A percentile compares a stretch with the other conserved stretches of the same genome.
phyloP scores from a whole-genome alignment of 1,140 invertebrate genomes.

The Akabosia matsudoensis region DNA sequence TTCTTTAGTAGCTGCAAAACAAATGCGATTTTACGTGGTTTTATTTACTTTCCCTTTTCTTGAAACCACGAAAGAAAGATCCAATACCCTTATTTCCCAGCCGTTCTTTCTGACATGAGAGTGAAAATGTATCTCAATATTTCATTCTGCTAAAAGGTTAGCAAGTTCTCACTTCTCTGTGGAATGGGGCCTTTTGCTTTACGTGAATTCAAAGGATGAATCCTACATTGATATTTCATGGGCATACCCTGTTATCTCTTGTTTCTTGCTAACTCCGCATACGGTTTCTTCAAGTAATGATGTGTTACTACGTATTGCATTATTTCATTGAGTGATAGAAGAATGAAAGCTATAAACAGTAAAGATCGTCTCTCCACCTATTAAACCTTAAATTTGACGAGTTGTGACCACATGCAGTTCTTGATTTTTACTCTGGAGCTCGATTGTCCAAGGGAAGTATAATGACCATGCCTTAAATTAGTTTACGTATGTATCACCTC shows the following conservation, averaged over 20 bases:
- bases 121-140: constrained; percentile 45
- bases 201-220: constrained; percentile 44
- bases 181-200: constrained; percentile 46
- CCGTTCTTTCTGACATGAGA: constrained; percentile 3
- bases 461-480: too few relatives aligned
- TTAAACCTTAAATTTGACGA: too few relatives aligned
- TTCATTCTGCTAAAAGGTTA: constrained; percentile 46
- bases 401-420: too few relatives aligned
- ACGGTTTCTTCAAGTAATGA: not conserved
- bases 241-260: not conserved
- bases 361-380: too few relatives aligned
- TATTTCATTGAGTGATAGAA: too few relatives aligned
- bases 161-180: constrained; percentile 46
- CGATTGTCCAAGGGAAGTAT: too few relatives aligned
- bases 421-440: too few relatives aligned
- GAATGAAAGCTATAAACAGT: too few relatives aligned
- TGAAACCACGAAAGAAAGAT: not conserved
- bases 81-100: not conserved
- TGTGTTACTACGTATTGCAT: not conserved
- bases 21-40: too few relatives aligned
- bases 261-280: not conserved
- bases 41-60: too few relatives aligned
- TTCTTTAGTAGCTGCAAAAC: too few relatives aligned
- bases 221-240: constrained; percentile 44
- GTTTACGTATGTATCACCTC: too few relatives aligned